Evolutionary conservation across 2,888 invertebrate species (phyloP).

Genomic region (Masnerella sp.): DNA sequence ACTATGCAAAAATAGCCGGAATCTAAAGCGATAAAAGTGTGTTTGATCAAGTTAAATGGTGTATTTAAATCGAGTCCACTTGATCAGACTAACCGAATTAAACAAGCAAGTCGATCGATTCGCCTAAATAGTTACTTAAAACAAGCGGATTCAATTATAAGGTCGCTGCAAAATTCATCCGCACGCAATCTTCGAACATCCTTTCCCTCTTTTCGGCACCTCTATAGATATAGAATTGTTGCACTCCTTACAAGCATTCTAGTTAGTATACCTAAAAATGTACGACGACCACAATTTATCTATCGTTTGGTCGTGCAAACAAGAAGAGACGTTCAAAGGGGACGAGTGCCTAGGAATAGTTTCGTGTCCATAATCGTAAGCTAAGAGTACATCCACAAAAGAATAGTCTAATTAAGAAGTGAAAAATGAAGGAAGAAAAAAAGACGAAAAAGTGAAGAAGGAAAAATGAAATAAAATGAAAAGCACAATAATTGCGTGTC

Average conservation of each 20-base stretch:
- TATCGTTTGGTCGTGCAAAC: constrained; percentile 43
- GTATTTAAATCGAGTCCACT: no score
- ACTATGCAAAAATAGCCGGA: no score
- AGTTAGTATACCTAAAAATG: constrained; percentile 51
- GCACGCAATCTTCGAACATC: constrained; percentile 4
- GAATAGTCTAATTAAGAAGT: no score
- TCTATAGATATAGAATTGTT: constrained; percentile 46
- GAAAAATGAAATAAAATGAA: constrained; percentile 8
- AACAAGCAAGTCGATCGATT: background rate
- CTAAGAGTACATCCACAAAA: background rate
- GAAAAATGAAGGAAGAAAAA: constrained; percentile 1
- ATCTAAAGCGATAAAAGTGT: no score
- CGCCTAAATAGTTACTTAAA: background rate
- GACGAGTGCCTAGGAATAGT: constrained; percentile 48
- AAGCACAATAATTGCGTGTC: constrained; percentile 20
- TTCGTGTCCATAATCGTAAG: constrained; percentile 51
- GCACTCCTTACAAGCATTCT: constrained; percentile 57
- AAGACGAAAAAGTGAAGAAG: background rate
- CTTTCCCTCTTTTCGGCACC: constrained; percentile 39
- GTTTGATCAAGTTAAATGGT: no score
- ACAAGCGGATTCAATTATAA: constrained; percentile 13
- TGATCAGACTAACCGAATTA: background rate
- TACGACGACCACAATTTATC: constrained; percentile 51
- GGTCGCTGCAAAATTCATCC: constrained; percentile 23
- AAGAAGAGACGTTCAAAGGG: constrained; percentile 56